Base-by-base conservation (phyloP, 30 jellyfish, hydroid and myxozoan genomes). In the Cassiopea xamachana region DNA sequence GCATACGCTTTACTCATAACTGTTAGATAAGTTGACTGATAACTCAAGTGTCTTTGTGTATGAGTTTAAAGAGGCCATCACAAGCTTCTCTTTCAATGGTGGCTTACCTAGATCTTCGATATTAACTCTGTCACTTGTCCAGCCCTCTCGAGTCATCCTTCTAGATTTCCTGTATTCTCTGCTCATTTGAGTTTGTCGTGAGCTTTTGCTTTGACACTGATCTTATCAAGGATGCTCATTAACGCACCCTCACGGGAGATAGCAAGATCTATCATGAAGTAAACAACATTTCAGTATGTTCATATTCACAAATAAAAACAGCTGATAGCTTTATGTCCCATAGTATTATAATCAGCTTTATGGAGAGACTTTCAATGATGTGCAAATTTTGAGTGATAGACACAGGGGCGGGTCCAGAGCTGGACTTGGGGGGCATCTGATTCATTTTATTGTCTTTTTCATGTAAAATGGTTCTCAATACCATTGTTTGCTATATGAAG, bases 101-200 rank as follows among this genome's bases (percentile, higher is more conserved):
- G 87, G 49, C 58, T 48, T 44, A 76, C 70, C 16, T 44, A 46
- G 47, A 19, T 48, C 17, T 48, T 78, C 50, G 17, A 48, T 78
- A 2, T 60, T 46, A 19, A 75, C 55, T 7, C 87, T 48, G 75
- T 49, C 87, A 78, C 60, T 76, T 78, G 75, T 60, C 75, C 73
- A 15, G 45, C 70, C 85, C 43, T 9, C 69, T 47, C 7, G 89
- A 50, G 15, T 60, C 2, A 43, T 50, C 77, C 50, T 59, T 46
- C 39, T 2, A 9, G 78, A 69, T 71, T 59, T 51, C 62, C 68
- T 49, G 48, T 69, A 39, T 50, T 70, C 70, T 47, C 7, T 72
- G 74, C 79, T 73, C 61, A 84, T 84, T 75, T 84, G 80, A 80
- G 16, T 49, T 7, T 84, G 85, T 51, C 92, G 92, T 84, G 92